Conservation (phyloP, 2,113 vertebrate genomes). For the Cyanoramphus novaezelandiae region DNA sequence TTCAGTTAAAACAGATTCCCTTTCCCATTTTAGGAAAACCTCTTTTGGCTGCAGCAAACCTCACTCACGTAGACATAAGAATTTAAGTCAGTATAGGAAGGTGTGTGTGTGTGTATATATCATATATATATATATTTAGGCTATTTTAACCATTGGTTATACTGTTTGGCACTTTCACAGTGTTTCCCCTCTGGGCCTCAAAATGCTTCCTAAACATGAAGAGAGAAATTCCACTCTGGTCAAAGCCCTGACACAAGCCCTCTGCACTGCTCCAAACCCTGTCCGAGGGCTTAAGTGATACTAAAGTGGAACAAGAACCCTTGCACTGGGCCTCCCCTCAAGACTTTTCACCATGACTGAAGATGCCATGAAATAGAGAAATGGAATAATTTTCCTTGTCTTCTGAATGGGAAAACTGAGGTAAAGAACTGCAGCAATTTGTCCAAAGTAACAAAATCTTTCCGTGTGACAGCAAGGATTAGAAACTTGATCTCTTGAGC, state of each 20-base stretch:
- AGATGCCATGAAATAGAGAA: not conserved
- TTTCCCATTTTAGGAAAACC: not conserved
- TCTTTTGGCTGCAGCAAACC: not conserved
- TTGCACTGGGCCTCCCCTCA: not conserved
- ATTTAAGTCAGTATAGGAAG: not conserved
- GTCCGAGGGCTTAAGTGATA: not conserved
- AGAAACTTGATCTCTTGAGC: not conserved
- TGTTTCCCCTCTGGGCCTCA: constrained; percentile 49
- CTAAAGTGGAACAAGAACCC: not conserved
- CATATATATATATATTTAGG: not conserved
- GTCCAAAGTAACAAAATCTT: not conserved
- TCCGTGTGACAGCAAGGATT: not conserved
- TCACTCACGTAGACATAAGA: accelerated
- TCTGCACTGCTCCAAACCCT: not conserved
- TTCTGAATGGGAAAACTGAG: not conserved
- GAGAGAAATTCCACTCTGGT: constrained; percentile 59
- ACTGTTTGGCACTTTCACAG: constrained; percentile 24
- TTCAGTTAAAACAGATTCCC: constrained; percentile 13
- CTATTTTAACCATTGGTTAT: constrained; percentile 11
- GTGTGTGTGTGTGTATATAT: not conserved
- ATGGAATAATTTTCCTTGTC: not conserved
- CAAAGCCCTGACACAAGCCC: constrained; percentile 55
- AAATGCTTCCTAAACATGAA: constrained; percentile 42
- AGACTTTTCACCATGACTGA: not conserved
- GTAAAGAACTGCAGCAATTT: not conserved